Base-by-base conservation (phyloP, 2,888 invertebrate species). In the Andrena fulva region DNA sequence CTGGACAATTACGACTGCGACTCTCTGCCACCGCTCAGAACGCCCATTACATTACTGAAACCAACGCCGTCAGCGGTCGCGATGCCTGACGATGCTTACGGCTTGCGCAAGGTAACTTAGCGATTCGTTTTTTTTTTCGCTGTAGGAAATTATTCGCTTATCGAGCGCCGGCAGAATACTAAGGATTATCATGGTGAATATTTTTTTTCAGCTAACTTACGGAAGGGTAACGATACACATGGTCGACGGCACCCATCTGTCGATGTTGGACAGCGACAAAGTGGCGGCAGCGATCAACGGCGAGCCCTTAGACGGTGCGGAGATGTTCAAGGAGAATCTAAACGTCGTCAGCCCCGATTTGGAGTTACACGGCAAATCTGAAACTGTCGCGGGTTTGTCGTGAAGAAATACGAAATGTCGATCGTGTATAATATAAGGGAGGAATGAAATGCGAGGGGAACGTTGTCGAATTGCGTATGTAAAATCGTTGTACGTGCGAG, bases 211-310 rank as follows among this genome's bases (percentile, higher is more conserved):
- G 91, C 92, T 95, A 33, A 96, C 96, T 0, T 95, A 95, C 35
- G 94, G 95, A 0, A 94, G 94, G 2, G 95, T 97, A 0, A 95
- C 95, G 0, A 94, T 97, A 0, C 95, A 96, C 88, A 95, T 95
- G 64, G 94, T 97, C n/a, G 96, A 97, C 89, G 97, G 97, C 8
- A 96, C 96, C 91, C 97, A 97, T 89, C 92, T 95, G 0, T 96
- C 96, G 56, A 96, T 97, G 89, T 91, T 97, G 86, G 96, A 97
- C 16, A 96, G 96, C 89, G 94, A 95, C 67, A 95, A 95, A 85
- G 94, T 96, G 67, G 95, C 96, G 0, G 95, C 80, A 4, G 91
- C 90, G 4, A 91, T 94, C 3, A 93, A 93, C 48, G 92, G 90
- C 1, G 93, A 93, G 16, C 88, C 91, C 0, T 52, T 93, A 0